Evolutionary conservation across 2,797 vertebrate genomes (phyloP).

Genomic region (Simalia tracyae): DNA sequence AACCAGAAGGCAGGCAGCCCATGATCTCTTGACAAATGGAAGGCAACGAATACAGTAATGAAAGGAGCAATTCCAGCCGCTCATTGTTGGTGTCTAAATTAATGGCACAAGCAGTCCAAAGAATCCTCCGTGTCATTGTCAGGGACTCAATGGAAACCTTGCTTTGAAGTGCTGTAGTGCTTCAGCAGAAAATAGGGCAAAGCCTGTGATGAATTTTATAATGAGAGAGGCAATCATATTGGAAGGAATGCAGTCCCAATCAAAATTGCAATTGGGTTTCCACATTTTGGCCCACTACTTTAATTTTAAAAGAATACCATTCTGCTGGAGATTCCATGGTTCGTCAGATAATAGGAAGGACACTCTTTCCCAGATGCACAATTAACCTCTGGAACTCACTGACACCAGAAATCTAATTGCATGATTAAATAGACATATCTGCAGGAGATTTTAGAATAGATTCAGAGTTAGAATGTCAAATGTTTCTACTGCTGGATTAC

Average conservation of each 20-base stretch:
- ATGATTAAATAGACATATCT: background rate
- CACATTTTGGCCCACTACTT: accelerated
- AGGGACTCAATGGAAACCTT: background rate
- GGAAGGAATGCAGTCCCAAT: background rate
- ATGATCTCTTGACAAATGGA: constrained; percentile 8
- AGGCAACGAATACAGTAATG: background rate
- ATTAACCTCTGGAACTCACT: background rate
- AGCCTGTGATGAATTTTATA: background rate
- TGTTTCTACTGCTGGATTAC: background rate
- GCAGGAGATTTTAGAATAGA: background rate
- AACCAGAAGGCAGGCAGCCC: background rate
- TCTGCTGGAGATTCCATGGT: background rate
- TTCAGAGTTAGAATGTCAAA: background rate
- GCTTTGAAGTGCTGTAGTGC: background rate
- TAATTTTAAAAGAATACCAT: background rate
- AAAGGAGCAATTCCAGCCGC: background rate
- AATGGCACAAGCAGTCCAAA: background rate
- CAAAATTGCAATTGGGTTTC: background rate
- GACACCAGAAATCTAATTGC: background rate
- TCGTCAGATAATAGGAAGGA: too few species aligned
- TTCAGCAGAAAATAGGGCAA: background rate
- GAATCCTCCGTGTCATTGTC: background rate
- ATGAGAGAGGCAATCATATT: background rate
- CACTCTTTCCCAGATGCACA: background rate
- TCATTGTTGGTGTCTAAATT: background rate